These are phyloP conservation scores for Mus caroli DNA, from an alignment of 2,797 vertebrate species.

Conservation along the genomic window DNA sequence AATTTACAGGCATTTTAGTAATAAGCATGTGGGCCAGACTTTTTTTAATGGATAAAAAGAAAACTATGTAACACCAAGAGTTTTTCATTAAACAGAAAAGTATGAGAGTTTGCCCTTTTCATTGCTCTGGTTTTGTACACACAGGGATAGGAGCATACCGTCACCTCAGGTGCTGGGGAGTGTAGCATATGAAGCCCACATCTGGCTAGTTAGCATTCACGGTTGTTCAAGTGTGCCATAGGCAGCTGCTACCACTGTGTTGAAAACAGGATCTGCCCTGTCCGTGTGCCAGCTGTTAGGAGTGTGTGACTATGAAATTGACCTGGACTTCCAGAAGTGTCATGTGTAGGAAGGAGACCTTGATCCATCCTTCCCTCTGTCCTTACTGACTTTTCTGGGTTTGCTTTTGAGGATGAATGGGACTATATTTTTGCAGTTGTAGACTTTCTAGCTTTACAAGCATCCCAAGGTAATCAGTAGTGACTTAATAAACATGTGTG, in stretches of 20 bases:
- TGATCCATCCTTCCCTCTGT: slow-evolving; percentile 73
- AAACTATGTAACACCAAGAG: slow-evolving; percentile 51
- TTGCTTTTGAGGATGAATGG: slow-evolving; percentile 74
- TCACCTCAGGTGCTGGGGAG: slow-evolving; percentile 77
- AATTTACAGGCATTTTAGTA: slow-evolving; percentile 71
- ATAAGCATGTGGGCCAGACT: slow-evolving; percentile 64
- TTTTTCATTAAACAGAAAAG: slow-evolving; percentile 73
- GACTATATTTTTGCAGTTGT: slow-evolving; percentile 66
- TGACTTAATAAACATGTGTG: slow-evolving; percentile 69
- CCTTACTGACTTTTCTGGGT: slow-evolving; percentile 62
- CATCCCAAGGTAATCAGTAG: slow-evolving; percentile 74
- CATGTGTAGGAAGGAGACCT: slow-evolving; percentile 49
- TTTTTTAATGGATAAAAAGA: slow-evolving; percentile 75
- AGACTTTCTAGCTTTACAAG: slow-evolving; percentile 60
- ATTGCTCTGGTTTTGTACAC: slow-evolving; percentile 68
- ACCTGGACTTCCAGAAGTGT: slow-evolving; percentile 80
- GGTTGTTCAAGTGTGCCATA: slow-evolving; percentile 26
- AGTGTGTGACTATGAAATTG: slow-evolving; percentile 57
- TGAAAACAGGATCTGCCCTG: slow-evolving; percentile 29
- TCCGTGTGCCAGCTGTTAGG: neutral
- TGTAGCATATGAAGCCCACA: slow-evolving; percentile 50
- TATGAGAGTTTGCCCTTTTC: slow-evolving; percentile 75
- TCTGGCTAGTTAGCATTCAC: slow-evolving; percentile 33
- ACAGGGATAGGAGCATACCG: neutral
- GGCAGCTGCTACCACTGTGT: slow-evolving; percentile 37